Conservation (phyloP, 2,888 invertebrate species). For the Xanthia togata region DNA sequence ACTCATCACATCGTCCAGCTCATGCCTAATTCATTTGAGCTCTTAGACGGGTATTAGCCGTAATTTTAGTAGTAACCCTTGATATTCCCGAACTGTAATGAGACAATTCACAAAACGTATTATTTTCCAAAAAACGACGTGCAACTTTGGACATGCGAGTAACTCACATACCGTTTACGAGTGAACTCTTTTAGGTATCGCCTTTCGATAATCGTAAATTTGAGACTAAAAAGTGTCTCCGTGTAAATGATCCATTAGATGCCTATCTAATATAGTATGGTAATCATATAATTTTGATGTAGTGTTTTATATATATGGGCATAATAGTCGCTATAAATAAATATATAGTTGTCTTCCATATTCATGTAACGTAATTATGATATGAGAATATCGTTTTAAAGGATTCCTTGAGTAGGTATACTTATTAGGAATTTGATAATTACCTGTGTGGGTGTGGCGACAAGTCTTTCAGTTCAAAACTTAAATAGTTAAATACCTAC, state of each 20-base stretch:
- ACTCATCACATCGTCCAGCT: not conserved
- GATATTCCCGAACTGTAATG: not conserved
- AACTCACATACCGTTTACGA: not conserved
- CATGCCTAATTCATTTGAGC: not conserved
- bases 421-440: not conserved
- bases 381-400: not conserved
- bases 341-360: conserved; percentile 22
- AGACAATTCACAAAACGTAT: not conserved
- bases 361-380: not conserved
- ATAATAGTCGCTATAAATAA: conserved; percentile 25
- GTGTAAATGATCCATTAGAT: conserved; percentile 15
- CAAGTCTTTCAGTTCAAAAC: not conserved
- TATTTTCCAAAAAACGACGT: no score
- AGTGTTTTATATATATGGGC: conserved; percentile 13
- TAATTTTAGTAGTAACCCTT: not conserved
- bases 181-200: not conserved
- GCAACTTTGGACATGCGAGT: not conserved
- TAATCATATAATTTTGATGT: conserved; percentile 10
- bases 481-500: not conserved
- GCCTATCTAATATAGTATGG: conserved; percentile 24
- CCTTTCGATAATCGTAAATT: not conserved
- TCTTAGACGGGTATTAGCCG: no score
- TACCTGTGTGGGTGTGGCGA: not conserved
- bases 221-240: not conserved
- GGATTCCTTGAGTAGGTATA: conserved; percentile 11